phyloP scores from a whole-genome alignment of 37 sponge, comb jelly and placozoan species.

The Halichondria panicea region DNA sequence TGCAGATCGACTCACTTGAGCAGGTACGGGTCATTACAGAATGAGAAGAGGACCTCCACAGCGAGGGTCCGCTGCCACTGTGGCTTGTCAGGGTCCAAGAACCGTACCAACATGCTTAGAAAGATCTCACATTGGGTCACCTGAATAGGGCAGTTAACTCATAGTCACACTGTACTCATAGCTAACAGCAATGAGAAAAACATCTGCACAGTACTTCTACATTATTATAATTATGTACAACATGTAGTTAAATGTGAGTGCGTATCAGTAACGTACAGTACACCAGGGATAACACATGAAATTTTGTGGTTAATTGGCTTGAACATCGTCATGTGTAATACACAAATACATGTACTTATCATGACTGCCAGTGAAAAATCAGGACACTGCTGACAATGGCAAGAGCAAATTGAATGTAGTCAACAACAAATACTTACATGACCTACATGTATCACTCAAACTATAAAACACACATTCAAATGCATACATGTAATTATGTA shows the following conservation, averaged over 20 bases:
- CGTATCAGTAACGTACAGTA: no score
- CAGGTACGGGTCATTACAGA: slow-evolving; percentile 61
- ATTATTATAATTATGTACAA: background rate
- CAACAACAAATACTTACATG: no score
- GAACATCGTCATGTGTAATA: no score
- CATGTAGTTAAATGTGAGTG: background rate
- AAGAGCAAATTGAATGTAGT: no score
- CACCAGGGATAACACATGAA: no score
- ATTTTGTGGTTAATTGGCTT: no score
- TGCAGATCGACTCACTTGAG: slow-evolving; percentile 70
- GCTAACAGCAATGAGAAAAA: no score
- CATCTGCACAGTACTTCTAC: background rate
- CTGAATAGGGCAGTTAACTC: slow-evolving; percentile 36
- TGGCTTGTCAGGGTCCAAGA: slow-evolving; percentile 89
- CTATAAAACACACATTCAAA: no score
- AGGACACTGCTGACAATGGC: no score
- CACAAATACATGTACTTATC: no score
- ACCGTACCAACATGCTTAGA: slow-evolving; percentile 89
- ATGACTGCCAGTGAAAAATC: no score
- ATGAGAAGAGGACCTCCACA: slow-evolving; percentile 83
- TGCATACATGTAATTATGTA: background rate
- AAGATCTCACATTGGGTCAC: slow-evolving; percentile 98
- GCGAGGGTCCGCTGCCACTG: slow-evolving; percentile 94
- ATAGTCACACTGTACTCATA: background rate
- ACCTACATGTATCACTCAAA: no score